A percentile compares a stretch with the other conserved stretches of the same genome.
phyloP scores from a whole-genome alignment of 2,113 vertebrate genomes.

The Corythornis madagascariensis region DNA sequence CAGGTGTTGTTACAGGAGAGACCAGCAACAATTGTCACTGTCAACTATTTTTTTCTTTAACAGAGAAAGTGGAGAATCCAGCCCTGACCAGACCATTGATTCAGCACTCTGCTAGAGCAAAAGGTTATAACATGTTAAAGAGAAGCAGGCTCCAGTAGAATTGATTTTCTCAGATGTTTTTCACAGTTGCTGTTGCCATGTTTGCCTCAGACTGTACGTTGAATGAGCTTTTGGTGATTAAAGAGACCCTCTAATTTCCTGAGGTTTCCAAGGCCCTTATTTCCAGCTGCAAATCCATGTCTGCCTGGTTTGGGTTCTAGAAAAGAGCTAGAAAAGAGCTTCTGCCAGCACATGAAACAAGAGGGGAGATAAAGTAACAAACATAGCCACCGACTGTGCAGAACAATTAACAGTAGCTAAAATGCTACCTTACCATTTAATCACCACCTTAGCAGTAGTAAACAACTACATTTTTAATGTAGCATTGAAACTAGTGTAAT shows the following conservation, averaged over 20 bases:
- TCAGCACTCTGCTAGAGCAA: not conserved
- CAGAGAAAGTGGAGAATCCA: not conserved
- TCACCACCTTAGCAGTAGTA: constrained; percentile 92
- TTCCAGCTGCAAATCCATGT: not conserved
- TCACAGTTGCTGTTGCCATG: not conserved
- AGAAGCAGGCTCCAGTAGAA: not conserved
- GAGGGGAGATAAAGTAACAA: too few species aligned
- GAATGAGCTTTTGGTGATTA: not conserved
- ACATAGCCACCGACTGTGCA: too few species aligned
- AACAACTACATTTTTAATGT: constrained; percentile 74
- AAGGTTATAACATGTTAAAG: not conserved
- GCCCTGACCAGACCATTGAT: not conserved
- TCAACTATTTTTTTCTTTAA: not conserved
- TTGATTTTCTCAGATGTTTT: not conserved
- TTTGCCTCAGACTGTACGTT: not conserved
- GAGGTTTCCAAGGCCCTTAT: not conserved
- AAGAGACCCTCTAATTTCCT: not conserved
- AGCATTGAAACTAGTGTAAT: constrained; percentile 83
- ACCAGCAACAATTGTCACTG: not conserved
- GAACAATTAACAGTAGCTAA: too few species aligned
- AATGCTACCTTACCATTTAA: constrained; percentile 57
- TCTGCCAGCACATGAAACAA: too few species aligned
- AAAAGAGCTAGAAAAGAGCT: too few species aligned
- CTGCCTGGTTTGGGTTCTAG: too few species aligned
- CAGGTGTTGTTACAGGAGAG: not conserved